Base-by-base conservation (phyloP, 2,113 vertebrate genomes). In the Isichthys henryi region DNA sequence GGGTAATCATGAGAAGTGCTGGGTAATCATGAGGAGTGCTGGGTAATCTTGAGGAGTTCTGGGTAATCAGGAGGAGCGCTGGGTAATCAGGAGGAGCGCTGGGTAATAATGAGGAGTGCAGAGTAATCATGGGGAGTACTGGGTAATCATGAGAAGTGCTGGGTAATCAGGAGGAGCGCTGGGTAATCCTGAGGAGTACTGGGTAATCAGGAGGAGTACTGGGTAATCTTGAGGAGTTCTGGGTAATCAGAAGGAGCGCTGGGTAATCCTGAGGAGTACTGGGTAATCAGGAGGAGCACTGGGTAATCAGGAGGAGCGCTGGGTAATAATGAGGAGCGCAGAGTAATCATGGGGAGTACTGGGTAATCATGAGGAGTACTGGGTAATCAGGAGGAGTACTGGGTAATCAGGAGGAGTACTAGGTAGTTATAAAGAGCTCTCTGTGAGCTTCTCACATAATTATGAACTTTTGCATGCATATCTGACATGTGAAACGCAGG, bases 401-500 rank as follows among this genome's bases (percentile, higher is more conserved):
- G 31, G 70, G 70, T 17, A 77, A 77, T 39, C 70, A 17, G 0
- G 11, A 17, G 31, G 5, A 77, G 23, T 39, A 39, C 2, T 27
- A 9, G 52, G 52, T 21, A 53, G 21, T 53, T 17, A 53, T 53
- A 53, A 53, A 53, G 19, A 2, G n/a, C 62, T 27, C n/a, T 11
- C 62, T 10, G n/a, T 17, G 13, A 39, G 66, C 66, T 11, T 8
- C 27, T n/a, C 3, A 31, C 66, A 5, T 74, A 74, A 13, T 31
- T 31, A 10, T 13, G n/a, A 74, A 3, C 31, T 39, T 35, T 39
- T 77, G n/a, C 35, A 39, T 39, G 15, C 70, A 77, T 77, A 77
- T 13, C 70, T 35, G 35, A 5, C 15, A 77, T 35, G 3, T 35
- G 92, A 89, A 91, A 89, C 89, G 91, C 92, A 93, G 92, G 92